These are phyloP conservation scores for Agrypnia vestita DNA, from an alignment of 1,140 invertebrate genomes.

Conservation along the genomic window DNA sequence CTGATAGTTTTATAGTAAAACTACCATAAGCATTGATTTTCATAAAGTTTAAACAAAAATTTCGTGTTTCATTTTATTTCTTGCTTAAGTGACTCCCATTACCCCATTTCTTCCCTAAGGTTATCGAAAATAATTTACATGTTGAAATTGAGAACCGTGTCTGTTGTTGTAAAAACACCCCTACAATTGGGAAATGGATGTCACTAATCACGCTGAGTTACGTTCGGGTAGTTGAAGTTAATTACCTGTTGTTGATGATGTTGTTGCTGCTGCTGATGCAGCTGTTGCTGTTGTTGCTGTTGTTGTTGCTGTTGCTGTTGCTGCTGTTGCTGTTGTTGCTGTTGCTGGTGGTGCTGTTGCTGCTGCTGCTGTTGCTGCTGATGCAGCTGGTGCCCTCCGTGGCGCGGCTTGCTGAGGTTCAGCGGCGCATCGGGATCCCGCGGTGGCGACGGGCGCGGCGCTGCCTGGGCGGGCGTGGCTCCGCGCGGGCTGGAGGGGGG, in stretches of 20 bases:
- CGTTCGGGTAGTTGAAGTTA: too few species aligned
- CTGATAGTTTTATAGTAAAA: too few species aligned
- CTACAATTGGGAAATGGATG: too few species aligned
- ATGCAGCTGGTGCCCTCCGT: slow-evolving; percentile 65
- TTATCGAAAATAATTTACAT: too few species aligned
- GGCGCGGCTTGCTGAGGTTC: slow-evolving; percentile 91
- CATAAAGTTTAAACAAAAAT: too few species aligned
- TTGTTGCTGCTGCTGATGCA: slow-evolving; percentile 40
- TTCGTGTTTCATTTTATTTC: too few species aligned
- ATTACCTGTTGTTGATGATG: slow-evolving; percentile 43
- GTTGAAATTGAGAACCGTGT: too few species aligned
- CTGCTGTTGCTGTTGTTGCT: slow-evolving; percentile 39
- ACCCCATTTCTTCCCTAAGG: too few species aligned
- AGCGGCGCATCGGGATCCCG: slow-evolving; percentile 86
- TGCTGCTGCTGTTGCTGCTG: slow-evolving; percentile 62
- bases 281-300: slow-evolving; percentile 50
- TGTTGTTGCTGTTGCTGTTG: slow-evolving; percentile 42
- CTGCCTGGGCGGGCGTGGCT: slow-evolving; percentile 64
- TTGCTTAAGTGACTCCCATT: too few species aligned
- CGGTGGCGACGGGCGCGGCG: slow-evolving; percentile 66
- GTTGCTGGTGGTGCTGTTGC: slow-evolving; percentile 44
- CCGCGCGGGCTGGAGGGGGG: slow-evolving; percentile 62
- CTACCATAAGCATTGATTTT: too few species aligned
- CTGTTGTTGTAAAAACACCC: too few species aligned
- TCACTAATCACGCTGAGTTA: too few species aligned